Base-by-base conservation (phyloP, 2,113 vertebrate species). In the Rousettus leschenaultii region DNA sequence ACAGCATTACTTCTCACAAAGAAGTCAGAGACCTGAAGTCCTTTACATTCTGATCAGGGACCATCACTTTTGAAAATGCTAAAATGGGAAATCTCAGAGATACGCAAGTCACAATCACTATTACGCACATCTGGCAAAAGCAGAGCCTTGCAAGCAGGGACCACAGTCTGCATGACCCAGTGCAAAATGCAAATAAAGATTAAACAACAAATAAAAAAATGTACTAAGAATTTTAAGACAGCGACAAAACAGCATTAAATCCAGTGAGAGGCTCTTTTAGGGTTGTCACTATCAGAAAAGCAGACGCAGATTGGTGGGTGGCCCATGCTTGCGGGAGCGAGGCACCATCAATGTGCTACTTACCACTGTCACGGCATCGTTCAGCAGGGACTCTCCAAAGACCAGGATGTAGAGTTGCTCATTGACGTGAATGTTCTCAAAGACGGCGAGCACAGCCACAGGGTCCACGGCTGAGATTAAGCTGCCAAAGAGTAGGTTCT, bases 391-490 rank as follows among this genome's bases (percentile, higher is more conserved):
- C 95, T 99, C 99, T 38, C 99, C 99, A 45, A 99, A 99, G 82
- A 99, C 99, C 97, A 99, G 98, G 84, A 99, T 99, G 97, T 99
- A 99, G 95, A 99, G 99, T 97, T 99, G 99, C 97, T 99, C 99
- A 0, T 99, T 99, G 93, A 99, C 99, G 1, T 99, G 99, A 95
- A 99, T 99, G 35, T 99, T 99, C 98, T 99, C 99, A n/a, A 99
- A 99, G 95, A 99, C 99, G 0, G 98, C 99, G 0, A 99, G 98
- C 89, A 99, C 99, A 0, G 99, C 99, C 97, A 99, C 99, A 0
- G 99, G 99, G 97, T 99, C 99, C 98, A 99, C 99, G 0, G 99
- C 99, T 5, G 99, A 99, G 98, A 99, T 99, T 87, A 99, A 98
- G 98, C 99, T 98, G 89, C 99, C 99, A 16, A 99, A 99, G 86